Base-by-base conservation (phyloP, 2,888 invertebrate species). In the Eristalis intricaria region DNA sequence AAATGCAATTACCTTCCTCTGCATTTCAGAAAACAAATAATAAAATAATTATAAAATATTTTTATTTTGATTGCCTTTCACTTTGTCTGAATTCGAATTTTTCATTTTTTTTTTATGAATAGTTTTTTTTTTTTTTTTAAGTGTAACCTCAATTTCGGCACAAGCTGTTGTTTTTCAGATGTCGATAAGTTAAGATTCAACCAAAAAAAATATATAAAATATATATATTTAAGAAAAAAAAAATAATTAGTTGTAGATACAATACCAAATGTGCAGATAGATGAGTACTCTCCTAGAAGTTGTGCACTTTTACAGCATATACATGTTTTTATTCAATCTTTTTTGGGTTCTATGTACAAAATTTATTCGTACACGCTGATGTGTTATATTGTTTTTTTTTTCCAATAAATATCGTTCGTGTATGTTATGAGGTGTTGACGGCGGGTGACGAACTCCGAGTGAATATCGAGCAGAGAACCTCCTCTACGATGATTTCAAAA, bases 31-130 rank as follows among this genome's bases (percentile, higher is more conserved):
- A 60, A 19, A 56, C 2, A 19, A 23, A 23, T 2, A 23, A 2
- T 11, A 58, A 77, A 32, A 32, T 10, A 32, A 32, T 1, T 32
- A 32, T 29, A 29, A 29, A 29, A 4, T 29, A 32, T 64, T 65
- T 79, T 79, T 35, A 66, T 69, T 82, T 75, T 65, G 38, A 26
- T 60, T 60, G 26, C 13, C 60, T 50, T 26, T 61, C 35, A 80
- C 63, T 81, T 85, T 85, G 85, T 85, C 85, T 85, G 81, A 85
- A 81, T 81, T 81, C 81, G 84, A 85, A 80, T 76, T 85, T 56
- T 56, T 78, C 13, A 26, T 26, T 60, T 60, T 26, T 26, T 60
- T 23, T 60, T 23, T 13, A 60, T 43, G 7, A 19, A 43, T n/a
- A 43, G 2, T 3, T 23, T 66, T 76, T 68, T 68, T 63, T 32